Evolutionary conservation across 2,797 vertebrate genomes (phyloP), one percentile per base, ranked within the genome.

Genomic region (Oreonectes daqikongensis): DNA sequence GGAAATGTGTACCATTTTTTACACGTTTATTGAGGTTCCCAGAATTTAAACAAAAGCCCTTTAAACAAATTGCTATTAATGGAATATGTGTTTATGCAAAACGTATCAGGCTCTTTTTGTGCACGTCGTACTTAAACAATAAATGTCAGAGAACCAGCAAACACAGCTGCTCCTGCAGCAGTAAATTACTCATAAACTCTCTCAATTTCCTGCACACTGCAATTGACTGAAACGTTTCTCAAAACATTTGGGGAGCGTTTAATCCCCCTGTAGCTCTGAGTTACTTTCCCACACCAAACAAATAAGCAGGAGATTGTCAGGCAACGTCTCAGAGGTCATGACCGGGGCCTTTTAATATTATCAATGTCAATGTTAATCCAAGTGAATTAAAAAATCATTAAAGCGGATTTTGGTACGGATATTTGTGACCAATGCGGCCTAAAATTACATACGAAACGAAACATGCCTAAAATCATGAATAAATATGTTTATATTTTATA

Each of bases 161-260:
- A 83, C 78, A 85, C 82, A 85, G 79, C 78, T 83, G 80, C 68
- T 26, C 48, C 48, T 3, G 50, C 67, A 66, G 67, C 30, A 66
- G 50, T 67, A 77, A 75, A 80, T 79, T 72, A 78, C 75, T 61
- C 52, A 74, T 60, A 74, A 78, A 85, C 77, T 79, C 63, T 61
- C 72, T 80, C 84, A 76, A 83, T 81, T 85, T 85, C 81, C 84
- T 83, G 79, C 65, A 61, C 1, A 18, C 78, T 59, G 68, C 24
- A 59, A 69, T 76, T 66, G 66, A 66, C 74, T 75, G 65, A 74
- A 79, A 76, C 26, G n/a, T 35, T 67, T 69, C 52, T 73, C 65
- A 66, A 77, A 78, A 63, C 30, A 72, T 76, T 65, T 28, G 65
- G 42, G 42, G 60, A 59, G 69, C 61, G 59, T 67, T 69, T 75